A percentile compares a stretch with the other conserved stretches of the same genome.
These are phyloP conservation scores for Zhengitettix transpicula DNA, from an alignment of 2,888 invertebrate species.

Conservation along the genomic window DNA sequence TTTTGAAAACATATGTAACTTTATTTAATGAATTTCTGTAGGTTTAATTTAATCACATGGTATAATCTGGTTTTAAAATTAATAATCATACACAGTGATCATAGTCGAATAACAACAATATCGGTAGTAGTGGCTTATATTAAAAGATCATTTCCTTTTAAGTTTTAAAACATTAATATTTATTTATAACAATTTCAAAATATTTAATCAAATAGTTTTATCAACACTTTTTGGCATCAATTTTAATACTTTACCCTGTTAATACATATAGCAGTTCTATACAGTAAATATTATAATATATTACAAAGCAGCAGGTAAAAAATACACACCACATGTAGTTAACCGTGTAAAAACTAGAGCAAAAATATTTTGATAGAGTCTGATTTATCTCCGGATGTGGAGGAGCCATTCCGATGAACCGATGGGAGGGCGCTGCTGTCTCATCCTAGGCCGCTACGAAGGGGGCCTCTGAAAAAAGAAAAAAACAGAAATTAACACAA, in stretches of 20 bases:
- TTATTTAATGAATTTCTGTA: no score
- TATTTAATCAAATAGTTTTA: neutral
- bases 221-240: neutral
- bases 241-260: neutral
- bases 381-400: neutral
- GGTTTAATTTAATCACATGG: neutral
- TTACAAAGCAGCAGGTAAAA: neutral
- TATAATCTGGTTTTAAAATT: neutral
- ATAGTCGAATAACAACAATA: neutral
- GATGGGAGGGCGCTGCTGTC: no score
- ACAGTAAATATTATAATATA: neutral
- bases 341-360: neutral
- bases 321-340: neutral
- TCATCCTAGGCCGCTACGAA: no score
- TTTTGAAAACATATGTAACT: no score
- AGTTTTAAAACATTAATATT: neutral
- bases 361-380: neutral
- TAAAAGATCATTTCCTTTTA: neutral
- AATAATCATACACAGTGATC: neutral
- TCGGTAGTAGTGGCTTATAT: neutral
- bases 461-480: no score
- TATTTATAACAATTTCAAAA: neutral
- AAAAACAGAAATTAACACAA: no score
- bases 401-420: neutral
- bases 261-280: neutral